A percentile compares a stretch with the other conserved stretches of the same genome.
Evolutionary conservation across 2,113 vertebrate species (phyloP).

Genomic region (Uria aalge): DNA sequence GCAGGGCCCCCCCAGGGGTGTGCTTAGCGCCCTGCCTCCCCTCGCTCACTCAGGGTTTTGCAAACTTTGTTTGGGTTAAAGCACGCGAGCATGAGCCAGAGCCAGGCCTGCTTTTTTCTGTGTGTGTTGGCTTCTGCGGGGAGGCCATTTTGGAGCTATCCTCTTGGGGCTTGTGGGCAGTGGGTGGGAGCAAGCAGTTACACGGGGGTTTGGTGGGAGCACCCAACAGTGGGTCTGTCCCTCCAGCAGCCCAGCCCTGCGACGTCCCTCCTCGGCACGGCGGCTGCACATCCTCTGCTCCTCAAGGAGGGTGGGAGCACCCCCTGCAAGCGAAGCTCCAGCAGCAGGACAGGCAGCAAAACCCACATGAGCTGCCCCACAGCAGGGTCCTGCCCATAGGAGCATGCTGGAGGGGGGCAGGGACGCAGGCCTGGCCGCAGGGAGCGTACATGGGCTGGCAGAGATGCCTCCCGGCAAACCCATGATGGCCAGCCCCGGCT

Average conservation of each 20-base stretch:
- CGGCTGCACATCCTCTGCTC: accelerated
- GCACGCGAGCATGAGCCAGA: accelerated
- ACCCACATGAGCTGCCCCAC: neutral
- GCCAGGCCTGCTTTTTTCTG: neutral
- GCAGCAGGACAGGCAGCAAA: neutral
- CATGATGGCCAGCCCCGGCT: neutral
- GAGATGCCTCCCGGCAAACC: neutral
- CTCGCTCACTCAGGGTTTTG: accelerated
- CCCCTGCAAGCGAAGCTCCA: neutral
- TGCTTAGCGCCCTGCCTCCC: accelerated
- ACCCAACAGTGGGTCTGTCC: accelerated
- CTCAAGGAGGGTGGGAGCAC: neutral
- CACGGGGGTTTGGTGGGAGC: neutral
- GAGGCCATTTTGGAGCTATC: accelerated
- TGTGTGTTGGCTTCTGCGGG: neutral
- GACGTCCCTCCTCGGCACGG: accelerated
- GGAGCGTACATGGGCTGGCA: neutral
- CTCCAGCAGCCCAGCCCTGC: neutral
- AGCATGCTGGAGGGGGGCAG: neutral
- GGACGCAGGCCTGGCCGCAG: accelerated
- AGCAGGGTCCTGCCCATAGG: neutral
- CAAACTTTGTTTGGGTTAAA: neutral
- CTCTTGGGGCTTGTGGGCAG: neutral
- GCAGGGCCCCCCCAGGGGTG: accelerated
- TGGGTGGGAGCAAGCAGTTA: neutral